phyloP scores from a whole-genome alignment of 2,888 invertebrate species.

The Drosophila picticornis region DNA sequence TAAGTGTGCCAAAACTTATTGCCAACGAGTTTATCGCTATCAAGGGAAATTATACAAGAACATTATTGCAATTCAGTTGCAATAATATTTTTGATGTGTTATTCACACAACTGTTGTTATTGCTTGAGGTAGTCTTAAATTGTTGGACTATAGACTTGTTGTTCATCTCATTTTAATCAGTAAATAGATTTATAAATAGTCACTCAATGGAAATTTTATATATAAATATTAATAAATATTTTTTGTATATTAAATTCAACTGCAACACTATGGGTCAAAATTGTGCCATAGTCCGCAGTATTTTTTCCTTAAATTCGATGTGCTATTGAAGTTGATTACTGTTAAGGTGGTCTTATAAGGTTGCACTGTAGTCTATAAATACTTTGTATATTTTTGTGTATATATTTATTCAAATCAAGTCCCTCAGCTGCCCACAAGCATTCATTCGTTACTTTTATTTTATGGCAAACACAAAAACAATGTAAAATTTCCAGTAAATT shows the following conservation, averaged over 20 bases:
- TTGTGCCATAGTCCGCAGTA: background rate
- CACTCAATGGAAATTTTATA: background rate
- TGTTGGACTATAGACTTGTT: background rate
- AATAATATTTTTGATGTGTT: background rate
- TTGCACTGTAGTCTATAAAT: background rate
- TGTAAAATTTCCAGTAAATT: background rate
- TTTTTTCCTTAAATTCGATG: background rate
- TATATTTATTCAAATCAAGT: background rate
- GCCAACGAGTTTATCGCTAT: background rate
- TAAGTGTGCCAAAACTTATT: background rate
- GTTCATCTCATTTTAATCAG: background rate
- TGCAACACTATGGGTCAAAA: background rate
- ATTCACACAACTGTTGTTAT: background rate
- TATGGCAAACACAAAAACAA: background rate
- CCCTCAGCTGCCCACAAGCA: background rate
- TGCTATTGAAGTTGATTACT: background rate
- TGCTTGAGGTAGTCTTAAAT: background rate
- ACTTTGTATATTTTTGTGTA: background rate
- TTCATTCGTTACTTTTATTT: background rate
- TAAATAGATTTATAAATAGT: slow-evolving; percentile 2
- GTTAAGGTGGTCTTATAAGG: background rate
- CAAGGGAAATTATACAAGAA: background rate
- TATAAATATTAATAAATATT: background rate
- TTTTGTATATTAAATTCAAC: background rate
- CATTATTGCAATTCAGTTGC: background rate